Evolutionary conservation across 2,888 invertebrate species (phyloP), one percentile per base, ranked within the genome.

Genomic region (Leptinotarsa peninsularis): DNA sequence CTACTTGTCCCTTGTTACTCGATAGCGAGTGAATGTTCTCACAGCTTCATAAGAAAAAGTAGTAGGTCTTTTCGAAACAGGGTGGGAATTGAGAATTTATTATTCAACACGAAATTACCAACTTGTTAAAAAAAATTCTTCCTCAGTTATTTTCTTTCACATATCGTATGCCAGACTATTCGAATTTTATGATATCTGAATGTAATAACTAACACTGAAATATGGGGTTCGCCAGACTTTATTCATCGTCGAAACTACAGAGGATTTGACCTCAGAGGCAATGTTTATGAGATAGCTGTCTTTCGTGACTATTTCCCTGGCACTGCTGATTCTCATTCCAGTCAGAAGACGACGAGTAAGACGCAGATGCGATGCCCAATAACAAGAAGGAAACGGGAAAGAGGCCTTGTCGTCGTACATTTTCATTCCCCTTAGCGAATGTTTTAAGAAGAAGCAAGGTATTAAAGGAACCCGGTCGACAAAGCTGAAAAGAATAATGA

Each of bases 401-500:
- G 50, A 43, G 56, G 67, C 60, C 50, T 54, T 23, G 72, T 52
- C 67, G 68, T 73, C 87, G 85, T 87, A 88, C 88, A 87, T 88
- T 88, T 87, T 88, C 87, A 88, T 88, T 85, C 86, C 85, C 85
- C 84, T 84, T 81, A 81, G 81, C 84, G 84, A 85, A 84, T 86
- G 86, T 86, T 87, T 87, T 86, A 86, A 86, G 85, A 78, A 84
- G 85, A 85, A 86, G 86, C 84, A 86, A 87, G 87, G 87, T 87
- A 88, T 88, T 87, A 87, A 87, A 76, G 76, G 74, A 76, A 86
- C 84, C 86, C 84, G 86, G 86, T 86, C 87, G 87, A 87, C 87
- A 87, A 87, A 88, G 88, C 88, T 88, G 88, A 86, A 88, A 88
- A 88, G 88, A 88, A 88, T 88, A 88, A 88, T 88, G 88, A 88